Evolutionary conservation across 2,797 vertebrate species (phyloP), one percentile per base, ranked within the genome.

Genomic region (Hapalemur alaotrensis): DNA sequence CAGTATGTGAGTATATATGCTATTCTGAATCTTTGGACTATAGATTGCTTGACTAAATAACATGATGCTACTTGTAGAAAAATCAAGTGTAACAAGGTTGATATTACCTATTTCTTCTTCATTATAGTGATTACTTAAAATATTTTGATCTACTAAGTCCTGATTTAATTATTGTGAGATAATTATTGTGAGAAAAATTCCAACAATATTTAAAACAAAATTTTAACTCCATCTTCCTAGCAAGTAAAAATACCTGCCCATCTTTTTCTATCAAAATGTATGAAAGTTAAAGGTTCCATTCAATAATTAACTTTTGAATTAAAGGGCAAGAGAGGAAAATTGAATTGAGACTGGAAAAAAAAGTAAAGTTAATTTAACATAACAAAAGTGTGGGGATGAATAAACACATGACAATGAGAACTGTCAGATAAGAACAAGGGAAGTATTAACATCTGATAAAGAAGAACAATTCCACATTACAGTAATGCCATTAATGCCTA

Each of bases 221-320:
- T 63, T 93, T 78, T 81, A 70, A 65, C 12, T 80, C 76, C 30
- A 46, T 61, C 38, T 76, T 78, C 46, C 69, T 82, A 82, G 10
- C 25, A 84, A 78, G n/a, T 93, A 50, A 75, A 94, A 87, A 72
- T 87, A 89, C 5, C 7, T 79, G 8, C 12, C 14, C 11, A 43
- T 50, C 9, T 43, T 43, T 96, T 73, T 80, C 12, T 85, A 95
- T 88, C 92, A 89, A 88, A 87, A 96, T 97, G 69, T 91, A 46
- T 98, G 67, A 91, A 98, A 95, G 48, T 89, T 78, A 81, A 96
- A 94, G 20, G 92, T 95, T 96, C 63, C 93, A 93, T 96, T 96
- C 97, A 97, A 89, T 98, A 98, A 98, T 98, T 98, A 98, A 98
- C 70, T 98, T 98, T 91, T 43, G 73, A 94, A 96, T 98, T 95